These are phyloP conservation scores for Anas flavirostris DNA, from an alignment of 2,797 vertebrate species.

Conservation along the genomic window DNA sequence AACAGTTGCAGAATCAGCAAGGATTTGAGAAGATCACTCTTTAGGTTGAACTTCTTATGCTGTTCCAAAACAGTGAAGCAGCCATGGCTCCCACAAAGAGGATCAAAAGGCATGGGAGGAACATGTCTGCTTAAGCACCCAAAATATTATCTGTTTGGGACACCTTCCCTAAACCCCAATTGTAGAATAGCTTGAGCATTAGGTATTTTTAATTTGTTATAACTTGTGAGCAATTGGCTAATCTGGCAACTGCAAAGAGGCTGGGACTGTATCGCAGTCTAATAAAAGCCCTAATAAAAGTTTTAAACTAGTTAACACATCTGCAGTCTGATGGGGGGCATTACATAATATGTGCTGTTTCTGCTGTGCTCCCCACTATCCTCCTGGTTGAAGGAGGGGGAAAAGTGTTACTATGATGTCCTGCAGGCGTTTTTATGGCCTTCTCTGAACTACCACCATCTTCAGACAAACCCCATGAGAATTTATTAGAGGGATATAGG, in stretches of 20 bases:
- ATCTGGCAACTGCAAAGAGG: constrained; percentile 70
- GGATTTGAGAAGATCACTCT: neutral
- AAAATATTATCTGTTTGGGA: constrained; percentile 66
- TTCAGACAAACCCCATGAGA: constrained; percentile 34
- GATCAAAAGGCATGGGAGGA: constrained; percentile 13
- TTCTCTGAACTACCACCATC: constrained; percentile 39
- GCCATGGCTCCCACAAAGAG: neutral
- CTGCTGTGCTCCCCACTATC: constrained; percentile 6
- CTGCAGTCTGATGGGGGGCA: constrained; percentile 75
- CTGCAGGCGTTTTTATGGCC: constrained; percentile 40
- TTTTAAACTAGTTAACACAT: constrained; percentile 84
- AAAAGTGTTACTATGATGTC: neutral
- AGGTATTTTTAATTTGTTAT: constrained; percentile 78
- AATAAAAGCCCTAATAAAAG: constrained; percentile 82
- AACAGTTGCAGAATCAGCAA: constrained; percentile 6
- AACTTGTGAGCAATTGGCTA: constrained; percentile 71
- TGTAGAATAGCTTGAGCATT: constrained; percentile 77
- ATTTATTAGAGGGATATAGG: constrained; percentile 34
- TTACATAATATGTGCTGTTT: constrained; percentile 75
- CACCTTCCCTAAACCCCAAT: constrained; percentile 26
- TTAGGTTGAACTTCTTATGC: neutral
- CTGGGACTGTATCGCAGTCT: constrained; percentile 72
- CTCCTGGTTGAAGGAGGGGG: neutral
- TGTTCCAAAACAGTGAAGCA: constrained; percentile 20
- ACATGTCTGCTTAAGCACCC: constrained; percentile 23